Evolutionary conservation across 1,140 invertebrate genomes (phyloP), one percentile per base, ranked within the genome.

Genomic region (Cydia amplana): DNA sequence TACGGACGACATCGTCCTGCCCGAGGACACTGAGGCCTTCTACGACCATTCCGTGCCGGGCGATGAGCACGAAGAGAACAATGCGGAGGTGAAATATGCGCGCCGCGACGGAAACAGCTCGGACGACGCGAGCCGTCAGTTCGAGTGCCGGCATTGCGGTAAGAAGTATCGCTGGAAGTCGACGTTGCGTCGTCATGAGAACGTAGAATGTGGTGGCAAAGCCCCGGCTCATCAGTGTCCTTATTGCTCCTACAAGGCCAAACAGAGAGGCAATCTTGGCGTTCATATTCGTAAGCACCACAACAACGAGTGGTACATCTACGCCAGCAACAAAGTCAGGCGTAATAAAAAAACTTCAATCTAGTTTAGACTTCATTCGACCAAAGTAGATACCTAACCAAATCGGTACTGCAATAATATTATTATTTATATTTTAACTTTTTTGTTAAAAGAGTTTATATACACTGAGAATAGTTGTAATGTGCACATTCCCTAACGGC

Each of bases 161-260:
- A 97, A 97, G 85, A 94, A 95, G 28, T 97, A 97, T 85, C 94
- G 96, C 80, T 97, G 96, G 96, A 97, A 97, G 86, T 96, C 96
- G 16, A 97, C 96, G 74, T 94, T 97, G 94, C 94, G 96, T 0
- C 94, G 96, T 7, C 97, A 98, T 90, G 96, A 97, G 86, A 96
- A 95, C 88, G 96, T 97, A 77, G 97, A 97, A 89, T 98, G 97
- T 89, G 96, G 97, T n/a, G 96, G 96, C 74, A 97, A 97, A 86
- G 95, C 96, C 77, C 96, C 96, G 1, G 95, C 95, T 64, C 97
- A 97, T 89, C 95, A 96, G 32, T 97, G 97, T 80, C 96, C 96
- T 1, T 95, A 96, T 82, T 97, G 97, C 89, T 94, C 95, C 1
- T 97, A 97, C 92, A 95, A 94, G 78, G 96, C 96, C 32, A 96